Conservation (phyloP, 2,888 invertebrate species). For the Kuschelorhynchus macadamiae region DNA sequence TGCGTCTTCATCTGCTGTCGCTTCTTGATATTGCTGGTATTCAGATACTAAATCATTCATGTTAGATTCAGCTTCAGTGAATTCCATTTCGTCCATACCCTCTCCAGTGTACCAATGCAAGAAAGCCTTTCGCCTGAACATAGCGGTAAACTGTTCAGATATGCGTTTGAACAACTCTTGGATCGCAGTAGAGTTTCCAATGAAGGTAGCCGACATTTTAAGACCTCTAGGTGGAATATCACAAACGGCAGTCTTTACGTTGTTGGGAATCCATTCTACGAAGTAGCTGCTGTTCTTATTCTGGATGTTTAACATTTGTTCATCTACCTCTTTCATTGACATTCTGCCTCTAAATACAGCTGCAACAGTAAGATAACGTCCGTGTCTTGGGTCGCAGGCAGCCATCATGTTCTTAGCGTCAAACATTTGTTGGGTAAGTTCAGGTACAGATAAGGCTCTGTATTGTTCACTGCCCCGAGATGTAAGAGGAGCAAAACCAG, state of each 20-base stretch:
- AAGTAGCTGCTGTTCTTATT: conserved; percentile 87
- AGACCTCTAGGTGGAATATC: conserved; percentile 90
- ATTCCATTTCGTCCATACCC: conserved; percentile 98
- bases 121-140: conserved; percentile 98
- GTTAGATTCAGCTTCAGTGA: conserved; percentile 95
- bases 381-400: conserved; percentile 93
- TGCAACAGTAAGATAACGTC: conserved; percentile 91
- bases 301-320: conserved; percentile 94
- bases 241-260: conserved; percentile 75
- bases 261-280: conserved; percentile 78
- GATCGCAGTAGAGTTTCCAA: conserved; percentile 94
- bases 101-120: conserved; percentile 93
- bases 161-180: conserved; percentile 94
- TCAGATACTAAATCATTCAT: conserved; percentile 96
- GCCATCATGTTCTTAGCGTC: conserved; percentile 99
- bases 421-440: conserved; percentile 94
- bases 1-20: conserved; percentile 86
- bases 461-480: conserved; percentile 92
- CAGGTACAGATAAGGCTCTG: conserved; percentile 91
- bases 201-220: conserved; percentile 95
- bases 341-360: conserved; percentile 92
- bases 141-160: conserved; percentile 93
- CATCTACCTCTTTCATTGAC: conserved; percentile 93
- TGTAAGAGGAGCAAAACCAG: conserved; percentile 94
- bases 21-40: conserved; percentile 95